phyloP scores from a whole-genome alignment of 2,888 invertebrate genomes.

The Lordiphosa fenestrarum region DNA sequence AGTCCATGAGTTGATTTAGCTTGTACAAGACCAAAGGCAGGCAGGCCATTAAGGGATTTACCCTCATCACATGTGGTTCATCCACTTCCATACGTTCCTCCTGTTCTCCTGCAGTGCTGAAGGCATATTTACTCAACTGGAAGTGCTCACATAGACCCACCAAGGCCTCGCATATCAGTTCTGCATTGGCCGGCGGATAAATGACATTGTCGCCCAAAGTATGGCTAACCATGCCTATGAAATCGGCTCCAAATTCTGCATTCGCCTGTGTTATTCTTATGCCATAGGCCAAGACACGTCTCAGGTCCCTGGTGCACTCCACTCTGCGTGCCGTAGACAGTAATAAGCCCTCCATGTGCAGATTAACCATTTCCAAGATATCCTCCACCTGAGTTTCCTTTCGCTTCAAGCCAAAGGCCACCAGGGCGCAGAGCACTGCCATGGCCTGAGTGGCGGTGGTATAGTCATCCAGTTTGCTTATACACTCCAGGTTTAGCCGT shows the following conservation, averaged over 20 bases:
- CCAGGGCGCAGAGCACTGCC: constrained; percentile 77
- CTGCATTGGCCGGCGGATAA: constrained; percentile 75
- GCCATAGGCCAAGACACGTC: constrained; percentile 83
- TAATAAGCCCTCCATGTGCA: constrained; percentile 79
- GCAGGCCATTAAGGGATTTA: constrained; percentile 72
- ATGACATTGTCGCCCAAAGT: constrained; percentile 77
- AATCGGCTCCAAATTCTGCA: constrained; percentile 83
- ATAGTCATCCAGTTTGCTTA: constrained; percentile 77
- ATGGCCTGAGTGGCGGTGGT: constrained; percentile 78
- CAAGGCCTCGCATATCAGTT: constrained; percentile 86
- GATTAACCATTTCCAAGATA: constrained; percentile 77
- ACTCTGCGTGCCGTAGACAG: constrained; percentile 77
- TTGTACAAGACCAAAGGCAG: constrained; percentile 77
- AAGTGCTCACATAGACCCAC: constrained; percentile 86
- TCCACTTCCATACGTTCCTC: constrained; percentile 69
- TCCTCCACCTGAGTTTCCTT: constrained; percentile 47
- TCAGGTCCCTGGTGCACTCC: constrained; percentile 73
- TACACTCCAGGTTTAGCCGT: constrained; percentile 77
- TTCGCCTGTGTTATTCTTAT: constrained; percentile 86
- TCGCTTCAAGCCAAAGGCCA: constrained; percentile 62
- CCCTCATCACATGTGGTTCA: constrained; percentile 38
- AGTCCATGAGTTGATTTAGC: constrained; percentile 66
- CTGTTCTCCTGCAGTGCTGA: constrained; percentile 34
- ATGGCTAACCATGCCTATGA: constrained; percentile 84
- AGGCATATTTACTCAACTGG: constrained; percentile 75